phyloP scores from a whole-genome alignment of 1,140 invertebrate genomes.

The Aphelenchoides avenae region DNA sequence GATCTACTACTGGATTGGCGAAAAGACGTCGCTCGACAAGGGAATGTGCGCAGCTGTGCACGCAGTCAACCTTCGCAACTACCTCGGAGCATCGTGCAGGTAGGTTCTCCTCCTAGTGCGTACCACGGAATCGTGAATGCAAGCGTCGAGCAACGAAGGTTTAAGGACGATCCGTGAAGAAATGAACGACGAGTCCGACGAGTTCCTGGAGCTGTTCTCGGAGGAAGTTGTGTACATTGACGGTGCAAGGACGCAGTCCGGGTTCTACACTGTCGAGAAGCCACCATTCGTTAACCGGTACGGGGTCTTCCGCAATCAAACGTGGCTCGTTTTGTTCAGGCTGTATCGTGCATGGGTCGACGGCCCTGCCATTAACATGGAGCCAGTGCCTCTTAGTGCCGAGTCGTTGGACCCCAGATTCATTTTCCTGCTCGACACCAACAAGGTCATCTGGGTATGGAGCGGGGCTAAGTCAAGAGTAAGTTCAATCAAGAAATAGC shows the following conservation, averaged over 20 bases:
- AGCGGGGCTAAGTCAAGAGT: constrained; percentile 82
- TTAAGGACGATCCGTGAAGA: constrained; percentile 96
- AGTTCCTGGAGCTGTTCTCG: constrained; percentile 87
- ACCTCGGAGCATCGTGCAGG: constrained; percentile 72
- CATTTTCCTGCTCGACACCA: constrained; percentile 86
- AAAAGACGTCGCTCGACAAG: constrained; percentile 90
- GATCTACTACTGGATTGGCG: constrained; percentile 98
- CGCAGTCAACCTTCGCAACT: constrained; percentile 93
- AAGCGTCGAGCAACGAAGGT: no score
- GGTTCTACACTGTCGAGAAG: constrained; percentile 95
- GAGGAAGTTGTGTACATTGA: constrained; percentile 76
- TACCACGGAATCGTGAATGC: background rate
- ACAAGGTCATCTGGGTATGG: constrained; percentile 84
- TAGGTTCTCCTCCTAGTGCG: constrained; percentile 8
- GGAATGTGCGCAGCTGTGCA: constrained; percentile 97
- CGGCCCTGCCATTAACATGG: constrained; percentile 81
- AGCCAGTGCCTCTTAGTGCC: constrained; percentile 71
- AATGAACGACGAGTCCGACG: constrained; percentile 88
- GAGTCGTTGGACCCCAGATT: constrained; percentile 79
- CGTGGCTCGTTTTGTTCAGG: constrained; percentile 66
- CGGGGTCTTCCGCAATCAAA: background rate
- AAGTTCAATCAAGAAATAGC: no score
- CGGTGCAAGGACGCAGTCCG: constrained; percentile 88
- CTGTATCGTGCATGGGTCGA: constrained; percentile 83
- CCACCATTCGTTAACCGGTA: constrained; percentile 60